phyloP scores from a whole-genome alignment of 2,888 invertebrate genomes.

The Nowickia ferox region DNA sequence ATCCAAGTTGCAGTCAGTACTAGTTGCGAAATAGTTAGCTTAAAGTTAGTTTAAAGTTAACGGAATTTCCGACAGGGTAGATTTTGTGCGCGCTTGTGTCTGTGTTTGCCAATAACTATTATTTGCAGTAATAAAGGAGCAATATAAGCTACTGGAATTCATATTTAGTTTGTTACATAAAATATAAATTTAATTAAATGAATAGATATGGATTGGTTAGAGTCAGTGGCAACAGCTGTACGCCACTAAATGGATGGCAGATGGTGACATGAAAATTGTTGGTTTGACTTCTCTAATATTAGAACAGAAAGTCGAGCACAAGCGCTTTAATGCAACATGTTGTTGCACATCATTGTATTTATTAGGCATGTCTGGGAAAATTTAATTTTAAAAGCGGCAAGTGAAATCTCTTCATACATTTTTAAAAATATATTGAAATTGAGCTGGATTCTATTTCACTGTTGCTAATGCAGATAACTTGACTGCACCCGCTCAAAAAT shows the following conservation, averaged over 20 bases:
- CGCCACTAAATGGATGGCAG: background rate
- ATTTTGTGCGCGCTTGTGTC: background rate
- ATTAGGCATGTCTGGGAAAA: background rate
- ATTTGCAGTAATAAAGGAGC: conserved; percentile 58
- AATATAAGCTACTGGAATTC: conserved; percentile 58
- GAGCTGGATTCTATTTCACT: no score
- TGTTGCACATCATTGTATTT: conserved; percentile 29
- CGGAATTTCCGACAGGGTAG: no score
- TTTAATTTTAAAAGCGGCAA: no score
- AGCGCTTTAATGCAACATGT: conserved; percentile 33
- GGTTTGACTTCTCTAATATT: conserved; percentile 27
- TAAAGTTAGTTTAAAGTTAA: no score
- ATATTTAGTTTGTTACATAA: conserved; percentile 68
- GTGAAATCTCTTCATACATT: no score
- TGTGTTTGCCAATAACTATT: conserved; percentile 52
- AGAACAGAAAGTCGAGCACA: background rate
- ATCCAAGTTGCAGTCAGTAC: no score
- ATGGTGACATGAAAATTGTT: conserved; percentile 33
- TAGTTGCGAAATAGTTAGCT: no score
- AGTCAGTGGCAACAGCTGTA: conserved; percentile 4
- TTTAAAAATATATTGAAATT: no score
- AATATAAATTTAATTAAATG: conserved; percentile 71
- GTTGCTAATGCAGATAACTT: no score
- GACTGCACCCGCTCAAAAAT: no score
- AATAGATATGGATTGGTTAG: conserved; percentile 38